A percentile compares a stretch with the other conserved stretches of the same genome.
phyloP scores from a whole-genome alignment of 53 echinoderm and acorn worm genomes.

The Paracentrotus lividus region DNA sequence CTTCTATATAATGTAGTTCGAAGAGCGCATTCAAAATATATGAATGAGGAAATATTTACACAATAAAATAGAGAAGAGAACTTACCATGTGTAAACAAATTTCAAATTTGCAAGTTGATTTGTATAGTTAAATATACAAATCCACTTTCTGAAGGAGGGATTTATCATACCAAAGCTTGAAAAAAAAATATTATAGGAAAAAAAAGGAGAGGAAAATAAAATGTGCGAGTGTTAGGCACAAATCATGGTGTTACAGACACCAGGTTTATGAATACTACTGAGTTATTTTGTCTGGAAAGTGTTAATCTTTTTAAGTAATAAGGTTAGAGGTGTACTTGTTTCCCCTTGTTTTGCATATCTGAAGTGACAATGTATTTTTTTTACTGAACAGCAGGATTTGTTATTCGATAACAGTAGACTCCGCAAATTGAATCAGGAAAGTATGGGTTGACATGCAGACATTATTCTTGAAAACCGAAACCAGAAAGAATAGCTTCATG shows the following conservation, averaged over 20 bases:
- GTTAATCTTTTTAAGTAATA: not conserved
- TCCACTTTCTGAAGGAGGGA: no score
- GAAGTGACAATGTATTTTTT: not conserved
- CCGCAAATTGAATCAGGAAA: not conserved
- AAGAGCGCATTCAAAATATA: no score
- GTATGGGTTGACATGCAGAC: not conserved
- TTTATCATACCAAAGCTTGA: no score
- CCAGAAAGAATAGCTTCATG: not conserved
- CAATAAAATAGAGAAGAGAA: no score
- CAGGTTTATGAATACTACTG: not conserved
- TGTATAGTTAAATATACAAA: no score
- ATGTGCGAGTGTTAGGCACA: no score
- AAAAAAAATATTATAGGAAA: not conserved
- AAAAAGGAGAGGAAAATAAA: not conserved
- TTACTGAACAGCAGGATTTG: slow-evolving; percentile 3
- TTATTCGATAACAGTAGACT: not conserved
- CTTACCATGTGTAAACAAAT: no score
- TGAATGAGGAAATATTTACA: no score
- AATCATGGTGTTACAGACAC: no score
- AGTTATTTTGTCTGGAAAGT: not conserved
- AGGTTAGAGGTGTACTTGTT: not conserved
- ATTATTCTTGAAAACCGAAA: slow-evolving; percentile 15
- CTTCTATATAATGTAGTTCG: no score
- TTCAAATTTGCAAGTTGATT: no score
- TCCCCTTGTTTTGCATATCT: not conserved